Base-by-base conservation (phyloP, 1,140 invertebrate genomes). In the Atopsyche davidsoni region DNA sequence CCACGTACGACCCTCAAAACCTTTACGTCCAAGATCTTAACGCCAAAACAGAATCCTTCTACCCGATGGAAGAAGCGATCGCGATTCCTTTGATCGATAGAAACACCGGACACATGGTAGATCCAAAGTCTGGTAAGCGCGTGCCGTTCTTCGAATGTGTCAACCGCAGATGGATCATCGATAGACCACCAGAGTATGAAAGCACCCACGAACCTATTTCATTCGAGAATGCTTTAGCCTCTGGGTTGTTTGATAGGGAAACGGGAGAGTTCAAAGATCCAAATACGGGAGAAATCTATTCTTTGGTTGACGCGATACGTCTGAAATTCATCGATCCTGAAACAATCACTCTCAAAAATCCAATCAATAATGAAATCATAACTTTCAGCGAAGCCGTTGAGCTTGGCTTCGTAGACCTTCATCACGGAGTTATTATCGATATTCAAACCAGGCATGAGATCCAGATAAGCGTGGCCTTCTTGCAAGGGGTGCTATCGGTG, bases 61-160 rank as follows among this genome's bases (percentile, higher is more conserved):
- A 92, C 38, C 69, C 83, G 2, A 67, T 92, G n/a, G 71, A 80
- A 46, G 79, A 84, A 63, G 89, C 89, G 3, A 75, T 94, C 16
- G 76, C 82, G 42, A 75, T 77, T 54, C 81, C 82, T 2, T 64
- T 92, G 14, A 77, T 94, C 41, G 85, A 93, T 67, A 78, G 79
- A 62, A 79, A 81, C 48, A 78, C 80, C 1, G 89, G 89, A 6
- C 78, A 87, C 58, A 85, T 92, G 79, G 80, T 91, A 3, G 86
- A 95, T 73, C 81, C 83, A 7, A 83, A 84, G 65, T 87, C 81
- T 17, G 88, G 89, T 6, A 82, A 85, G 63, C 78, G 81, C 41
- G 78, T 93, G 31, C 79, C 86, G 3, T 90, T 94, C 67, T 84
- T 91, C 68, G 86, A 92, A 63, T 91, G 89, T 52, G 77, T 92